A percentile compares a stretch with the other conserved stretches of the same genome.
Conservation (phyloP, 2,113 vertebrate genomes). For the Gymnocephalus cernua region DNA sequence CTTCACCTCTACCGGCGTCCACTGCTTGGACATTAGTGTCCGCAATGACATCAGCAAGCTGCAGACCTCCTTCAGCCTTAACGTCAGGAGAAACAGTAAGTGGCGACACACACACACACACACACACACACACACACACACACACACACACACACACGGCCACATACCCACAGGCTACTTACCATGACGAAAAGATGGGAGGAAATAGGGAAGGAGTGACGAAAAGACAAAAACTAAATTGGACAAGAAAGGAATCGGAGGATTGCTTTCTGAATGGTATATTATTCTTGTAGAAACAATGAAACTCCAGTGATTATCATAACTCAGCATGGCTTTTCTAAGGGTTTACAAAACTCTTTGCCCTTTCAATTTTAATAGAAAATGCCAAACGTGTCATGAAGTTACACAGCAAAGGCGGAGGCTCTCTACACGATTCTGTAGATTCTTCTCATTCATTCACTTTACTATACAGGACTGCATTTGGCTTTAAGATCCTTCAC, state of each 20-base stretch:
- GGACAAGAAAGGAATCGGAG: not conserved
- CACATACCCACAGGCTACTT: not conserved
- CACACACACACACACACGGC: not conserved
- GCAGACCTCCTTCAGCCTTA: slow-evolving; percentile 86
- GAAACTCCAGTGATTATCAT: not conserved
- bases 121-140: slow-evolving; percentile 1
- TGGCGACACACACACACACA: not conserved
- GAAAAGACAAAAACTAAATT: not conserved
- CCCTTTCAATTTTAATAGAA: not conserved
- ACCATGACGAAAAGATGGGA: not conserved
- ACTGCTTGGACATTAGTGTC: slow-evolving; percentile 89
- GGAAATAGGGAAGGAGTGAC: not conserved
- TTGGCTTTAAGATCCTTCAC: not conserved
- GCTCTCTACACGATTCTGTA: not conserved
- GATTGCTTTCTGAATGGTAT: not conserved
- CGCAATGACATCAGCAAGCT: slow-evolving; percentile 86
- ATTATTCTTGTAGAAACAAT: not conserved
- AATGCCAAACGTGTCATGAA: not conserved
- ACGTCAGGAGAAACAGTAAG: slow-evolving; percentile 87
- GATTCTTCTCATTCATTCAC: not conserved
- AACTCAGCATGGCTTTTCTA: not conserved
- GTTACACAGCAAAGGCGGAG: not conserved
- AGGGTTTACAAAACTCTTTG: not conserved
- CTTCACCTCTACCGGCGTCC: slow-evolving; percentile 84
- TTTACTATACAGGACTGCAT: not conserved